These are phyloP conservation scores for Bombus sylvicola DNA, from an alignment of 1,140 invertebrate species.

Conservation along the genomic window DNA sequence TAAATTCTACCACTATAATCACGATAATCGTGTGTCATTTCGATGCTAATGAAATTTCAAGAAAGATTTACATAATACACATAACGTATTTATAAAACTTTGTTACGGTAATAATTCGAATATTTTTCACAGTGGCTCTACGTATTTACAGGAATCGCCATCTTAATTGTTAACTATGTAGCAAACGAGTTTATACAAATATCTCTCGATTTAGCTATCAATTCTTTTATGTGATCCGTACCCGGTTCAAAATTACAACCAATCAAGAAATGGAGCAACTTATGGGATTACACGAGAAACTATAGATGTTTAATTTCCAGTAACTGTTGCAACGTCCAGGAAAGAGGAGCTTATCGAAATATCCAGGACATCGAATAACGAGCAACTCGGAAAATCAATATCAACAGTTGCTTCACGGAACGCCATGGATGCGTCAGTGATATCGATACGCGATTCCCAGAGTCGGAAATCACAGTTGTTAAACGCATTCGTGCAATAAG, in stretches of 20 bases:
- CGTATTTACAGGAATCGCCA: no score
- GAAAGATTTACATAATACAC: no score
- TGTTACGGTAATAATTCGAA: no score
- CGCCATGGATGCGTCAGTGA: conserved; percentile 33
- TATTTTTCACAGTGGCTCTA: no score
- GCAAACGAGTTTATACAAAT: no score
- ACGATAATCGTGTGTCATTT: neutral
- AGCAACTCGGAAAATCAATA: conserved; percentile 45
- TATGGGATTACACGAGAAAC: neutral
- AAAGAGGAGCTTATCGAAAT: conserved; percentile 11
- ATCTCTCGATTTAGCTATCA: neutral
- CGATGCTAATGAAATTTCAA: no score
- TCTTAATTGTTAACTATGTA: no score
- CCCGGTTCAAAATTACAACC: neutral
- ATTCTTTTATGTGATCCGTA: neutral
- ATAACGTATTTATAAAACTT: no score
- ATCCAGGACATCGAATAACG: neutral
- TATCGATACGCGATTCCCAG: conserved; percentile 33
- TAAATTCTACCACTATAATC: neutral
- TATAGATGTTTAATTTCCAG: neutral
- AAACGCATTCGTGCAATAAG: neutral
- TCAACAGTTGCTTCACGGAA: conserved; percentile 11
- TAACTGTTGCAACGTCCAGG: conserved; percentile 8
- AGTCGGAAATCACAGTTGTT: conserved; percentile 3
- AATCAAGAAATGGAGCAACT: neutral